Evolutionary conservation across 1,140 invertebrate genomes (phyloP).

Genomic region (Patella vulgata): DNA sequence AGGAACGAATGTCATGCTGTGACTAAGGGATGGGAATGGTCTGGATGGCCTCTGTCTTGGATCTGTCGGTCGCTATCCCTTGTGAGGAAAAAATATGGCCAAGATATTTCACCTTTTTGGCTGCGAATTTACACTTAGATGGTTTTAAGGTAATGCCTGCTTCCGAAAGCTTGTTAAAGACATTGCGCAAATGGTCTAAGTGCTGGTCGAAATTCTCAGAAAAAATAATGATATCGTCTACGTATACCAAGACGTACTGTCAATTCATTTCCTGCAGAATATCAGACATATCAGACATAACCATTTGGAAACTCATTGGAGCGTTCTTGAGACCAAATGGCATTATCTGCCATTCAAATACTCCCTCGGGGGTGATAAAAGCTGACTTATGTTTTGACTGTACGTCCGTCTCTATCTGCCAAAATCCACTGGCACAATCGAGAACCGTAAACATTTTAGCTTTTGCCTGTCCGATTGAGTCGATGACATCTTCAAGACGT

Average conservation of each 20-base stretch:
- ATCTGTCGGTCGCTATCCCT: conserved; percentile 12
- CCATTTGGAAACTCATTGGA: conserved; percentile 18
- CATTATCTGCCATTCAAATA: conserved; percentile 23
- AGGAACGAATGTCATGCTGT: conserved; percentile 16
- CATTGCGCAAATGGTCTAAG: conserved; percentile 19
- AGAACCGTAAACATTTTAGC: conserved; percentile 26
- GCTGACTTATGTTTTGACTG: conserved; percentile 23
- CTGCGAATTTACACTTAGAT: conserved; percentile 27
- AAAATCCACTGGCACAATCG: conserved; percentile 29
- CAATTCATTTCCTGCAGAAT: conserved; percentile 18
- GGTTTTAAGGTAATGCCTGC: conserved; percentile 23
- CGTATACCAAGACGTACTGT: conserved; percentile 17
- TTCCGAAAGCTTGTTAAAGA: conserved; percentile 23
- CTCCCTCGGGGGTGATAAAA: conserved; percentile 22
- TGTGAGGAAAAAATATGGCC: conserved; percentile 26
- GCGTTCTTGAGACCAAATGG: conserved; percentile 31
- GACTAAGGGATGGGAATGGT: conserved; percentile 21
- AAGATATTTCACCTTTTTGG: conserved; percentile 21
- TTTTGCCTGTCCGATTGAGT: conserved; percentile 15
- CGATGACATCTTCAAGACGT: conserved; percentile 25
- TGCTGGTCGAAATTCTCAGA: conserved; percentile 26
- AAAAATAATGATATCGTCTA: conserved; percentile 32
- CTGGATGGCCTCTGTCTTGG: too few species aligned
- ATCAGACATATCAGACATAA: conserved; percentile 26
- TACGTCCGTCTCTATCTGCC: conserved; percentile 25